phyloP scores from a whole-genome alignment of 2,797 vertebrate species.

The Peromyscus attwateri region DNA sequence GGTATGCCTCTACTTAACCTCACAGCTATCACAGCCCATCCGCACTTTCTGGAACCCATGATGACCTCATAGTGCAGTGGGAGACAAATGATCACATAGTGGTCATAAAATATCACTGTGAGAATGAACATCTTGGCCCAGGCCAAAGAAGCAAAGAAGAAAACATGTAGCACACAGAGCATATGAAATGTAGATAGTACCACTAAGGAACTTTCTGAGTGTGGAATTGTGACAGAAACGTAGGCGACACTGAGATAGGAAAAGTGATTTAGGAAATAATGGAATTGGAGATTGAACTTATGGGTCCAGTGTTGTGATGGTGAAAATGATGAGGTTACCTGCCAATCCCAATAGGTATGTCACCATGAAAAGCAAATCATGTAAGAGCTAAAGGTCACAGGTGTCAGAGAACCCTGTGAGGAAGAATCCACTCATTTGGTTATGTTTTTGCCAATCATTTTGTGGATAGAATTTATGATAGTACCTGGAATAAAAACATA shows the following conservation, averaged over 20 bases:
- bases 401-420: no score
- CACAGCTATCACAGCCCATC: background rate
- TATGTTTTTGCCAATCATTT: no score
- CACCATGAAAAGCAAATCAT: no score
- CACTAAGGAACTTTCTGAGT: background rate
- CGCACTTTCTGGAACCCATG: background rate
- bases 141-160: background rate
- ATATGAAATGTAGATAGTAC: background rate
- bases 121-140: background rate
- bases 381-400: no score
- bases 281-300: background rate
- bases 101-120: conserved; percentile 1
- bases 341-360: no score
- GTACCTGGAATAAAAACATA: no score
- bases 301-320: background rate
- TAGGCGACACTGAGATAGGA: background rate
- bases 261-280: background rate
- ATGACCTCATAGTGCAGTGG: background rate
- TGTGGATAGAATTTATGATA: no score
- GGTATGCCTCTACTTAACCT: background rate
- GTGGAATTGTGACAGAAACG: background rate
- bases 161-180: background rate
- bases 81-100: background rate
- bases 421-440: no score
- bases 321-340: background rate